Conservation (phyloP, 2,888 invertebrate species). For the Pollenia amentaria region DNA sequence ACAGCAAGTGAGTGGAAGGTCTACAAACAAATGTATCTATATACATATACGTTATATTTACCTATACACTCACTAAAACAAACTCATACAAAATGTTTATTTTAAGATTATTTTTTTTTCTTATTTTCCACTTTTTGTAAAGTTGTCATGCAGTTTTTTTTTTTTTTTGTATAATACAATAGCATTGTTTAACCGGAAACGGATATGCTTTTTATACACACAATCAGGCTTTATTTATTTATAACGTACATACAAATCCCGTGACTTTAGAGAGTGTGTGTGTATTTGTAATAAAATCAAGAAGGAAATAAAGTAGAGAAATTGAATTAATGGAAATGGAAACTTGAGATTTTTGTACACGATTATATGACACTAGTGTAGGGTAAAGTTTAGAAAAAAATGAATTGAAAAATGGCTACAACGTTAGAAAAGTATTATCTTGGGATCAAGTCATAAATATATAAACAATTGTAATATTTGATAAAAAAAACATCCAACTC, state of each 20-base stretch:
- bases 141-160: slow-evolving; percentile 14
- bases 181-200: slow-evolving; percentile 57
- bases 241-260: slow-evolving; percentile 25
- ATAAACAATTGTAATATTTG: too few species aligned
- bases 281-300: not conserved
- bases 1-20: too few species aligned
- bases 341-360: not conserved
- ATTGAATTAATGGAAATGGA: slow-evolving; percentile 26
- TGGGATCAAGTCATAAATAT: too few species aligned
- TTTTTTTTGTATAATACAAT: not conserved
- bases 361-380: not conserved
- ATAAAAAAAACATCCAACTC: too few species aligned
- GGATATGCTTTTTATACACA: slow-evolving; percentile 54
- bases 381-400: not conserved
- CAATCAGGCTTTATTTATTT: slow-evolving; percentile 58
- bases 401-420: not conserved
- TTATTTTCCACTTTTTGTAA: not conserved
- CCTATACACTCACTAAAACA: not conserved
- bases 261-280: not conserved
- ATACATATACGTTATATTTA: not conserved
- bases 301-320: not conserved
- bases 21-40: not conserved
- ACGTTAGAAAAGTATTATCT: too few species aligned
- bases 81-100: not conserved
- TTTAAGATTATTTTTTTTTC: not conserved